Base-by-base conservation (phyloP, 2,797 vertebrate species). In the Pseudomugil tenellus region DNA sequence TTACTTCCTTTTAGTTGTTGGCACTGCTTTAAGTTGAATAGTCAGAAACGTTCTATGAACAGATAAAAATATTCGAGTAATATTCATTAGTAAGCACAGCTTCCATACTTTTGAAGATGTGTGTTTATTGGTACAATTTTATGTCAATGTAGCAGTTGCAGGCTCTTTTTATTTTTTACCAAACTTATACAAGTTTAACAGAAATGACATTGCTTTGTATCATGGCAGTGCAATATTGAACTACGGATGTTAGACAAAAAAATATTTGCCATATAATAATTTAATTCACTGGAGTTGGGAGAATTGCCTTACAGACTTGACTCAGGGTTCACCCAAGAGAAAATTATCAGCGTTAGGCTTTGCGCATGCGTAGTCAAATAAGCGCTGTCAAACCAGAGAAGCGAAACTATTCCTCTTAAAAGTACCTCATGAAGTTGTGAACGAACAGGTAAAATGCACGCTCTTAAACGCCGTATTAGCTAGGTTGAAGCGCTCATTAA, bases 361-460 rank as follows among this genome's bases (percentile, higher is more conserved):
- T 65, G 83, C 88, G 79, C 87, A 84, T 87, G 88, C 90, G 88
- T n/a, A 23, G 0, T 79, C 2, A 28, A 25, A 70, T 62, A 43
- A 46, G 28, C 31, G 41, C 71, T 83, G 87, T 88, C 82, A 76
- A 71, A 65, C 54, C 82, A 2, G 67, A 78, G 76, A 68, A 75
- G 52, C 66, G 68, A 85, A 84, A 81, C 67, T 39, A 51, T 61
- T 55, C 32, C n/a, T 58, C 48, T 66, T 66, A 82, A 63, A n/a
- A n/a, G n/a, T 82, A 46, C 10, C 67, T 53, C 60, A 74, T 68
- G 76, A 87, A 71, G 84, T 59, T 72, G 39, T 65, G 77, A 74
- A 13, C 43, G 52, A 62, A 64, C 76, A 79, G 89, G 84, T 88
- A 80, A 69, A 0, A 43, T 34, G 14, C 6, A 3, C 31, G 0